phyloP scores from a whole-genome alignment of 2,888 invertebrate species.

The Brachypalpus laphriformis region DNA sequence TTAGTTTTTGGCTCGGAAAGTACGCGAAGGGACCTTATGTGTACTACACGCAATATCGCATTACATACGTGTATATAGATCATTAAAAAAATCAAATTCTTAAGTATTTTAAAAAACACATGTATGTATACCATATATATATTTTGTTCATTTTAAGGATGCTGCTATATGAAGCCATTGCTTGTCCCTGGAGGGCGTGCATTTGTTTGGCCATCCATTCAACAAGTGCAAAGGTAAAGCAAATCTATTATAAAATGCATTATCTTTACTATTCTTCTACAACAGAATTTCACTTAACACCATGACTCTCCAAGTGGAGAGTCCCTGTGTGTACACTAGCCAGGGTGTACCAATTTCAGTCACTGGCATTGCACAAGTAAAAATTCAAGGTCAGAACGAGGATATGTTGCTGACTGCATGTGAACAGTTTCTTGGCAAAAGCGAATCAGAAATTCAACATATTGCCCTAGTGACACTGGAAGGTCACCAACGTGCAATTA shows the following conservation, averaged over 20 bases:
- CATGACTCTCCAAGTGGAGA: conserved; percentile 98
- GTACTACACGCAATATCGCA: too few relatives aligned
- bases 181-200: conserved; percentile 97
- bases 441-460: conserved; percentile 93
- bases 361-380: conserved; percentile 98
- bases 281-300: conserved; percentile 96
- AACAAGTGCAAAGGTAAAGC: conserved; percentile 89
- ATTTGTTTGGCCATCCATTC: conserved; percentile 97
- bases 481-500: conserved; percentile 96
- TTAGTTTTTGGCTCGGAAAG: too few relatives aligned
- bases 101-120: too few relatives aligned
- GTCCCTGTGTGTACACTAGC: conserved; percentile 97
- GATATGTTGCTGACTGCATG: conserved; percentile 92
- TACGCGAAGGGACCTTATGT: too few relatives aligned
- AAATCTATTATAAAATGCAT: not conserved
- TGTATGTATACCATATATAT: not conserved
- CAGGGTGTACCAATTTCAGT: conserved; percentile 99
- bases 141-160: conserved; percentile 86
- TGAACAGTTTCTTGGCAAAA: conserved; percentile 96
- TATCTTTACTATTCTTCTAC: not conserved
- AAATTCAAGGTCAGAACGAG: conserved; percentile 89
- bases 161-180: conserved; percentile 96
- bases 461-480: conserved; percentile 96
- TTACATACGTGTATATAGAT: too few relatives aligned
- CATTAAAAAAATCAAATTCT: too few relatives aligned